These are phyloP conservation scores for Eueides isabella DNA, from an alignment of 1,140 invertebrate genomes.

Conservation along the genomic window DNA sequence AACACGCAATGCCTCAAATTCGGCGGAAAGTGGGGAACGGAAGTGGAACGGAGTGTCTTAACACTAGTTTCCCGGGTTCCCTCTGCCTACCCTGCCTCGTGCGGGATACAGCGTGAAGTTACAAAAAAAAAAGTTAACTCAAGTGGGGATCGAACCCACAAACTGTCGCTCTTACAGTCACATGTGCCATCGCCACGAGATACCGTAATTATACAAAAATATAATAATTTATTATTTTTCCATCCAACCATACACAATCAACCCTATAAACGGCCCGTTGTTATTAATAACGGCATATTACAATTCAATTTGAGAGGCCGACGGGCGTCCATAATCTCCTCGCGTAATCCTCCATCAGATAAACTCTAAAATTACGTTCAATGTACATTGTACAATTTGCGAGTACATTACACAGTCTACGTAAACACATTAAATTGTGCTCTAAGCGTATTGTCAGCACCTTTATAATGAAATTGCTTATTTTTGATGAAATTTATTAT, in stretches of 20 bases:
- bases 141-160: too few species aligned
- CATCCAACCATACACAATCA: slow-evolving; percentile 33
- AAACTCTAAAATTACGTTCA: slow-evolving; percentile 78
- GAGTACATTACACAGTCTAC: not conserved
- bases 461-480: slow-evolving; percentile 17
- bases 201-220: too few species aligned
- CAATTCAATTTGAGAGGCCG: slow-evolving; percentile 76
- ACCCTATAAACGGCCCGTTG: slow-evolving; percentile 55
- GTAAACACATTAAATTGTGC: slow-evolving; percentile 52
- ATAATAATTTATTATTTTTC: too few species aligned
- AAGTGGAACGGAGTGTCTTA: too few species aligned
- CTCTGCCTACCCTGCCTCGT: too few species aligned
- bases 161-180: too few species aligned
- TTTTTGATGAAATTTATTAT: slow-evolving; percentile 16
- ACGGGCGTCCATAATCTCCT: slow-evolving; percentile 60
- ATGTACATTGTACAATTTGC: slow-evolving; percentile 60
- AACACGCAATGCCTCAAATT: too few species aligned
- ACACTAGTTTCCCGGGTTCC: too few species aligned
- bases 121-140: too few species aligned
- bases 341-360: slow-evolving; percentile 70
- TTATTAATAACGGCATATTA: slow-evolving; percentile 78
- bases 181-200: too few species aligned
- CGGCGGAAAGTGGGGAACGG: too few species aligned
- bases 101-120: too few species aligned
- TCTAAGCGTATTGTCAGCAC: slow-evolving; percentile 66